Evolutionary conservation across 2,797 vertebrate genomes (phyloP), one percentile per base, ranked within the genome.

Genomic region (Galago senegalensis): DNA sequence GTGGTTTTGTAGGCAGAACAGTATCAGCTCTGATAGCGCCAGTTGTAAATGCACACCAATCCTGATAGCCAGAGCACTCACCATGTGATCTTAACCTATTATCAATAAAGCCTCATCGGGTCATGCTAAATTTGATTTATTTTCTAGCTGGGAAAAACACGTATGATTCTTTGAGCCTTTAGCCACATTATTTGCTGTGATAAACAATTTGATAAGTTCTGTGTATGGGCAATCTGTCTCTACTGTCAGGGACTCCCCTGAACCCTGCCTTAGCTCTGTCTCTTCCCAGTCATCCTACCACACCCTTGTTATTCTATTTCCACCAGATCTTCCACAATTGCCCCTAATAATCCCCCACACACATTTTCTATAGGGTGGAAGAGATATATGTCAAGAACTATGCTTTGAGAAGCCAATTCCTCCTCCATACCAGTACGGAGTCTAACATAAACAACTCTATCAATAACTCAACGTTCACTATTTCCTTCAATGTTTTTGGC

Each of bases 391-490:
- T 87, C 37, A 93, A 63, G 65, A 90, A 61, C 34, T 72, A 4
- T 89, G 43, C 53, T 91, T 87, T 43, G 34, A 93, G 56, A 85
- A 87, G 65, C 20, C 25, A 77, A 37, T 58, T 46, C 27, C 63
- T 61, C 61, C 49, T 73, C 25, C 56, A 25, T 16, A 40, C 16
- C n/a, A 14, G 8, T 69, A 40, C 4, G 27, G 84, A 10, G 4
- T 27, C 29, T 82, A 84, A 86, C 9, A 87, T 53, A 88, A 82
- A 82, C 34, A 75, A 97, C 89, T 96, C 92, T 95, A 95, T 98
- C 21, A 97, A 97, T 98, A 97, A 97, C 96, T 98, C 98, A 97
- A 87, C 94, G 95, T 96, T 98, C 89, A 95, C 61, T 95, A 97
- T 94, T 98, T 93, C 91, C 97, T 96, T 97, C 82, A 96, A 96